A percentile compares a stretch with the other conserved stretches of the same genome.
Evolutionary conservation across 2,888 invertebrate species (phyloP).

Genomic region (Caenorhabditis drosophilae): DNA sequence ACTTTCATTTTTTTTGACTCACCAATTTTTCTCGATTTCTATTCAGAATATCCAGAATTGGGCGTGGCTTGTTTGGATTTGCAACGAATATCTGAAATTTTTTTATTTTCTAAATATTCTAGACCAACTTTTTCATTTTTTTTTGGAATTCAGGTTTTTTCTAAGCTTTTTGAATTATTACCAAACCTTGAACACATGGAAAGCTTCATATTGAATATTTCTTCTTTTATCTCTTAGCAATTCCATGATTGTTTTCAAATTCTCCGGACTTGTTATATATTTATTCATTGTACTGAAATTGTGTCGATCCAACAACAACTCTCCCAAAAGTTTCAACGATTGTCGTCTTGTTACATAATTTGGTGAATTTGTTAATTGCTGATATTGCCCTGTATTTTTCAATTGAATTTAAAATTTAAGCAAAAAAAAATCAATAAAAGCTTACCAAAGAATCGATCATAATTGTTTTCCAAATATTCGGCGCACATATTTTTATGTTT

Average conservation of each 20-base stretch:
- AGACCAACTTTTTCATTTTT: not conserved
- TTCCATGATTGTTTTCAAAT: constrained; percentile 98
- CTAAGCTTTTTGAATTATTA: no score
- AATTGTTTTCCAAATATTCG: constrained; percentile 97
- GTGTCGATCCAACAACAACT: constrained; percentile 94
- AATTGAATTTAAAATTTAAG: no score
- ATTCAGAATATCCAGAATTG: constrained; percentile 95
- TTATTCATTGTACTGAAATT: constrained; percentile 90
- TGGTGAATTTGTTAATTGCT: constrained; percentile 94
- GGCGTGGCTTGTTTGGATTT: constrained; percentile 99
- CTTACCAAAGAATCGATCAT: constrained; percentile 90
- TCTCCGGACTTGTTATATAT: constrained; percentile 89
- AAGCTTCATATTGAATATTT: constrained; percentile 99
- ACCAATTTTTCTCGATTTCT: constrained; percentile 78
- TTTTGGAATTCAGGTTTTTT: no score
- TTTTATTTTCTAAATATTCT: constrained; percentile 1
- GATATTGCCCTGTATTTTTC: constrained; percentile 84
- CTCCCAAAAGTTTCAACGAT: constrained; percentile 94
- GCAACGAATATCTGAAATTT: constrained; percentile 91
- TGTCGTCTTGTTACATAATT: constrained; percentile 99
- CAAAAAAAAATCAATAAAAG: constrained; percentile 5
- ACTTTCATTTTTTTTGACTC: no score
- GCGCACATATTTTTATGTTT: constrained; percentile 83
- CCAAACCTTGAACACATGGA: constrained; percentile 99
- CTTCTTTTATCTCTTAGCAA: constrained; percentile 98